phyloP scores from a whole-genome alignment of 2,888 invertebrate genomes.

The Himalopsyche anomala region DNA sequence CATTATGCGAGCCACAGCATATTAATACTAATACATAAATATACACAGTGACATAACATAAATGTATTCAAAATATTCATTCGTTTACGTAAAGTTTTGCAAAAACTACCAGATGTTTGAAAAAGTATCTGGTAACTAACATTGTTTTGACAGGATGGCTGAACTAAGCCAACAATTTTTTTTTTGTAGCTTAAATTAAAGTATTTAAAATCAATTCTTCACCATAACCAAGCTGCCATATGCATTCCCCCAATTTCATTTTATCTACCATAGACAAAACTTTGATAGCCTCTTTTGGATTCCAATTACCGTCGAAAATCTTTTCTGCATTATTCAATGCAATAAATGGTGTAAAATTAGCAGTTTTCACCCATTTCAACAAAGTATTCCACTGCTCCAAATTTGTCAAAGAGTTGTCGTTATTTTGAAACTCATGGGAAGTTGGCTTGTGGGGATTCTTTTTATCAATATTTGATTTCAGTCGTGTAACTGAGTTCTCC shows the following conservation, averaged over 20 bases:
- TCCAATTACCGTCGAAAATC: conserved; percentile 78
- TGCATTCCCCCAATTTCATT: conserved; percentile 79
- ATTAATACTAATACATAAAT: too few relatives aligned
- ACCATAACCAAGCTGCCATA: conserved; percentile 88
- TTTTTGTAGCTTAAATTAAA: too few relatives aligned
- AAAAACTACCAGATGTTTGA: too few relatives aligned
- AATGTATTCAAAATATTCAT: too few relatives aligned
- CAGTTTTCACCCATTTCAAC: conserved; percentile 75
- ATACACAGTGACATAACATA: too few relatives aligned
- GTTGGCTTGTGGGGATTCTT: neutral
- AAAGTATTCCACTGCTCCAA: conserved; percentile 71
- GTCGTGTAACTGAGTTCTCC: conserved; percentile 70
- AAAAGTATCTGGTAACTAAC: too few relatives aligned
- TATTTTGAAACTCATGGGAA: conserved; percentile 18
- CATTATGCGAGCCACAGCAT: too few relatives aligned
- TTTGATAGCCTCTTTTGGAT: conserved; percentile 80
- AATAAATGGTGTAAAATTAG: conserved; percentile 82
- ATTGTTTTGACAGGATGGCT: too few relatives aligned
- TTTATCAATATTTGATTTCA: conserved; percentile 43
- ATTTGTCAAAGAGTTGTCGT: conserved; percentile 4
- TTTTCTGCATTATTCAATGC: conserved; percentile 80
- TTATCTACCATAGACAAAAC: conserved; percentile 83
- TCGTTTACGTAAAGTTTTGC: too few relatives aligned
- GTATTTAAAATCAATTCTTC: conserved; percentile 66
- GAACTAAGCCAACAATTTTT: too few relatives aligned